Conservation (phyloP, 2,888 invertebrate species). For the Noctua janthina region DNA sequence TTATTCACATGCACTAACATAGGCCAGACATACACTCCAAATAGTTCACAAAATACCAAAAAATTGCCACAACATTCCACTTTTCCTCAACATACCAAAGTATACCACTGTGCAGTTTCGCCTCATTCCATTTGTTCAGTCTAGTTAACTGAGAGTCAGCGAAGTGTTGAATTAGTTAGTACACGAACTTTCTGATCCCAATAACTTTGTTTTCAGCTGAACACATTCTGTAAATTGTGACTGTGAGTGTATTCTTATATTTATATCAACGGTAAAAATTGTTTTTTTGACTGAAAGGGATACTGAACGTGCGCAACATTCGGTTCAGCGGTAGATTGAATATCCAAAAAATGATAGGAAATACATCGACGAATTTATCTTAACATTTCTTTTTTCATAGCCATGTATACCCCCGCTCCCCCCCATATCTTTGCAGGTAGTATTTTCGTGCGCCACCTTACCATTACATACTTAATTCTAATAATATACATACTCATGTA, state of each 20-base stretch:
- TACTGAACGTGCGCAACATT: background rate
- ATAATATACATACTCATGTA: background rate
- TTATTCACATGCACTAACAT: background rate
- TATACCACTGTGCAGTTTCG: slow-evolving; percentile 25
- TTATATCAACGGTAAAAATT: background rate
- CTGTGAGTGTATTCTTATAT: background rate
- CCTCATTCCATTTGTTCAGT: slow-evolving; percentile 20
- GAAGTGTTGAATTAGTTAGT: slow-evolving; percentile 51
- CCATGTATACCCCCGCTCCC: too few relatives aligned
- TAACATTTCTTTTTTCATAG: background rate
- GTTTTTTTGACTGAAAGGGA: background rate
- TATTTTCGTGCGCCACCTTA: background rate
- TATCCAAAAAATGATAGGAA: too few relatives aligned
- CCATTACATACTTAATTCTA: slow-evolving; percentile 1
- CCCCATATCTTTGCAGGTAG: background rate
- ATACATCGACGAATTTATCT: background rate
- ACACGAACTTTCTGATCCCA: slow-evolving; percentile 29
- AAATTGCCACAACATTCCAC: background rate
- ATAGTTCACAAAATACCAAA: background rate
- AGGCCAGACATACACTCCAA: background rate
- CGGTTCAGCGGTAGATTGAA: background rate
- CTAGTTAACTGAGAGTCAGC: slow-evolving; percentile 22
- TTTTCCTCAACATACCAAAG: background rate
- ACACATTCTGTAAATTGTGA: slow-evolving; percentile 11
- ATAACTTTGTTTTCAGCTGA: slow-evolving; percentile 28